Evolutionary conservation across 2,113 vertebrate genomes (phyloP).

Genomic region (Caloenas nicobarica): DNA sequence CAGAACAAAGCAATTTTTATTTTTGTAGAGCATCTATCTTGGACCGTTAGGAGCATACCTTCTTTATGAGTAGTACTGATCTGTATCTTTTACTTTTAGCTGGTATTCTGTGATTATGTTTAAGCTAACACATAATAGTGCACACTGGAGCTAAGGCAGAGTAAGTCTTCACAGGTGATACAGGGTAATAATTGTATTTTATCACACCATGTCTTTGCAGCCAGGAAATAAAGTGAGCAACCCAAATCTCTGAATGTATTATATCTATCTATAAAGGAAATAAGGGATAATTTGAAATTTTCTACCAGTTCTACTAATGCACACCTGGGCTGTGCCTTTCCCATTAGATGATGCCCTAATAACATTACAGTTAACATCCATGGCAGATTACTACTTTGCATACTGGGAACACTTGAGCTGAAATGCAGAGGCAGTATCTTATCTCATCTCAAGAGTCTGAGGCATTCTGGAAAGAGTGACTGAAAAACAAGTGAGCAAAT

Average conservation of each 20-base stretch:
- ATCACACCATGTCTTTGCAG: neutral
- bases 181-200: fast-evolving
- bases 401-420: neutral
- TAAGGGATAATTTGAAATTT: neutral
- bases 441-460: neutral
- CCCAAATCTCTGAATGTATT: neutral
- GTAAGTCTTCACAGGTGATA: neutral
- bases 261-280: neutral
- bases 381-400: neutral
- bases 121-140: neutral
- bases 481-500: neutral
- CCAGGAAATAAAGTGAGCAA: neutral
- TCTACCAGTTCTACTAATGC: neutral
- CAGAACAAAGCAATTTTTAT: neutral
- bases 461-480: neutral
- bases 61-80: neutral
- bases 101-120: neutral
- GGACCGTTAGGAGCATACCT: neutral
- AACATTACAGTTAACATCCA: neutral
- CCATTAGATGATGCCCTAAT: neutral
- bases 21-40: neutral
- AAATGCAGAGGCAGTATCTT: neutral
- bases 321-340: neutral
- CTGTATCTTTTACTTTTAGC: neutral
- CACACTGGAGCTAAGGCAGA: neutral